These are phyloP conservation scores for Morone saxatilis DNA, from an alignment of 2,113 vertebrate genomes.

Conservation along the genomic window DNA sequence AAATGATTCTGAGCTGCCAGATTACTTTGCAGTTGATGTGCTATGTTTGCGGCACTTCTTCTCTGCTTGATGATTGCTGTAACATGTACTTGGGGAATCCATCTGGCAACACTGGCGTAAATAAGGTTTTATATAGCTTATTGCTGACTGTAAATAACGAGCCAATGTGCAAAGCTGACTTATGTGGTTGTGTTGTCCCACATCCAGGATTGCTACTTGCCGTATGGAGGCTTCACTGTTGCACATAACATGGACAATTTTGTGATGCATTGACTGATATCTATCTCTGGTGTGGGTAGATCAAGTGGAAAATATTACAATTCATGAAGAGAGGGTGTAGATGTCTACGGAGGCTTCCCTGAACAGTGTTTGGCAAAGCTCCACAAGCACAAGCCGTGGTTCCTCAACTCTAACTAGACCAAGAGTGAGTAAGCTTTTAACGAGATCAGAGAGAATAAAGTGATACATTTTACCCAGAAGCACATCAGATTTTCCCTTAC, in stretches of 20 bases:
- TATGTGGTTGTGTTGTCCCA: constrained; percentile 53
- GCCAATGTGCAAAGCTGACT: constrained; percentile 66
- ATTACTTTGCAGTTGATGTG: constrained; percentile 66
- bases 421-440: constrained; percentile 66
- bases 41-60: constrained; percentile 46
- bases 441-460: constrained; percentile 70
- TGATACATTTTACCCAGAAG: constrained; percentile 61
- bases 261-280: constrained; percentile 49
- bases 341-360: constrained; percentile 49
- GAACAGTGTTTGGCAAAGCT: constrained; percentile 64
- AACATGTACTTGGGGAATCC: constrained; percentile 60
- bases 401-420: constrained; percentile 60
- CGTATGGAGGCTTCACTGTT: constrained; percentile 5
- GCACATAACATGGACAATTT: constrained; percentile 38
- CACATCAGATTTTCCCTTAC: constrained; percentile 40
- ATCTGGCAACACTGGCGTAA: constrained; percentile 51
- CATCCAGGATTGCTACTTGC: constrained; percentile 34
- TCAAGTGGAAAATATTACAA: constrained; percentile 54
- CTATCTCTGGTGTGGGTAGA: constrained; percentile 41
- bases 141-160: constrained; percentile 69
- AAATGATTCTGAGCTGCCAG: constrained; percentile 53
- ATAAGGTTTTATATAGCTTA: constrained; percentile 59
- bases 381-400: constrained; percentile 30
- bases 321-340: constrained; percentile 38
- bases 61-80: constrained; percentile 62